Evolutionary conservation across 2,888 invertebrate genomes (phyloP), one percentile per base, ranked within the genome.

Genomic region (Petrophora chlorosata): DNA sequence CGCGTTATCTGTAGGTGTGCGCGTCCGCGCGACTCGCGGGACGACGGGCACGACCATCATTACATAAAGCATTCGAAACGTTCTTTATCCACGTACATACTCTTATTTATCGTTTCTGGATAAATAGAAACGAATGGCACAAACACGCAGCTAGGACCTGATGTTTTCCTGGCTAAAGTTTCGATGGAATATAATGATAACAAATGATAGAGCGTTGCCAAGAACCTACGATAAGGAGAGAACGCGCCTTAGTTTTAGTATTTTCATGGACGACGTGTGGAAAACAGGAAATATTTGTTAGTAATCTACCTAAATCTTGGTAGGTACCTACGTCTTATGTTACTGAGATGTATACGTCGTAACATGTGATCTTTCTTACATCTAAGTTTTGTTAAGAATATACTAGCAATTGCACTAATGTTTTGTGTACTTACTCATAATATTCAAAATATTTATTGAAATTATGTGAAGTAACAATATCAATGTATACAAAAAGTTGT

Each of bases 1-100:
- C 63, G 61, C 62, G 38, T 70, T 78, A 76, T 79, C 79, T 68
- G 56, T 61, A 70, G 72, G 73, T 71, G 79, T 69, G 70, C 64
- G 67, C 17, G 29, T n/a, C 10, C 25, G 42, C 44, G 51, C n/a
- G 25, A 34, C 28, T 41, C 48, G 40, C 50, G 55, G 49, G 40
- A 59, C 62, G 59, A 61, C 66, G 57, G 62, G 58, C 61, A 39
- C 52, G 40, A 43, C 53, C 59, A 53, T 66, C 67, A 72, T 79
- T 76, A 79, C 67, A 77, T 79, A 73, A 79, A 79, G 68, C 59
- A 67, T 61, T 60, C 51, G 58, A 54, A 57, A 57, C 53, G 46
- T 48, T 61, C 56, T 54, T 54, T 59, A 61, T 65, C 61, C 51
- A 44, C 50, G 49, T 46, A 38, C 43, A 32, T 44, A 40, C 53